phyloP scores from a whole-genome alignment of 2,113 vertebrate species.

The Hylia prasina region DNA sequence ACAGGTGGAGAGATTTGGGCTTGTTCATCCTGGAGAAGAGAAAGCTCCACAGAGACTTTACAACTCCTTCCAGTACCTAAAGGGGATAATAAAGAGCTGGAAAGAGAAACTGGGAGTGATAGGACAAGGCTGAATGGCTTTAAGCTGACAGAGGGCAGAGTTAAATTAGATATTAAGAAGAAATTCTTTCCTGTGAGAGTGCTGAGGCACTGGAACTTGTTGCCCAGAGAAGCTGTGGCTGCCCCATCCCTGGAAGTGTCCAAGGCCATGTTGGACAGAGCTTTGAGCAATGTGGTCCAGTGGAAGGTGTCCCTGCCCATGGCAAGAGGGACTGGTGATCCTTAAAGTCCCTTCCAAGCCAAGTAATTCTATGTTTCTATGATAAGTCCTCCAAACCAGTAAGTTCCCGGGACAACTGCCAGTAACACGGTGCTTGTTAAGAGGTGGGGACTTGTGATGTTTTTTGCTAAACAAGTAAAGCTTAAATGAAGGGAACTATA shows the following conservation, averaged over 20 bases:
- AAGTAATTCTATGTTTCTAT: neutral
- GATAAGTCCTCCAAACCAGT: neutral
- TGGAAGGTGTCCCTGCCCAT: neutral
- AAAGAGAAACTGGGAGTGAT: neutral
- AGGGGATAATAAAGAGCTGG: neutral
- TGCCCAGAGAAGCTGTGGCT: neutral
- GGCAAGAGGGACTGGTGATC: neutral
- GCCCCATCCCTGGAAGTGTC: neutral
- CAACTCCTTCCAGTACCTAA: neutral
- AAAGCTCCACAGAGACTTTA: neutral
- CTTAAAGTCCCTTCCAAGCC: neutral
- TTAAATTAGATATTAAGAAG: neutral
- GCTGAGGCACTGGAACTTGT: rapidly evolving
- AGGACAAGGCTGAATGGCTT: neutral
- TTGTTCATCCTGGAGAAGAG: neutral
- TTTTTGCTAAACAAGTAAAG: neutral
- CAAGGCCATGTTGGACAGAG: neutral
- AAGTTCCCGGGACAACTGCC: neutral
- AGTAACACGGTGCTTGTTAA: neutral
- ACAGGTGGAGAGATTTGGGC: neutral
- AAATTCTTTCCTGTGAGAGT: neutral
- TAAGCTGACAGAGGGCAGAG: neutral
- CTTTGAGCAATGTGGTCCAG: neutral
- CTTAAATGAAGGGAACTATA: neutral
- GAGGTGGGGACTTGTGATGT: neutral